Base-by-base conservation (phyloP, 2,113 vertebrate species). In the Cercopithecus mona region DNA sequence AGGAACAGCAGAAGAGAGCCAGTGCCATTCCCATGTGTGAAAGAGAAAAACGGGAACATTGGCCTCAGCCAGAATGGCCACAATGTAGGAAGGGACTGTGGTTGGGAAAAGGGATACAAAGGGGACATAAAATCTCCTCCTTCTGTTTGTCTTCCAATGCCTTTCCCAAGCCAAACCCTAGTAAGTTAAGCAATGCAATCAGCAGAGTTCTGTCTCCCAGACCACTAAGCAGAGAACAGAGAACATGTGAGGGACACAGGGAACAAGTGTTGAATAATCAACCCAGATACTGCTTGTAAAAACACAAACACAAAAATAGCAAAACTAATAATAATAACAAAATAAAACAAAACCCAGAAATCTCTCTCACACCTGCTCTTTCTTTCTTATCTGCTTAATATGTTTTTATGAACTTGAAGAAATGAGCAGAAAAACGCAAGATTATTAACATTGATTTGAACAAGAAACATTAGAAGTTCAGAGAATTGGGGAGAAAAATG, bases 401-500 rank as follows among this genome's bases (percentile, higher is more conserved):
- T 30, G 50, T 27, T 89, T 78, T 72, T 57, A 38, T 18, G 40
- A 92, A 83, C 18, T 13, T n/a, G n/a, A 66, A 94, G 55, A 92
- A 94, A 91, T 13, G 25, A 59, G 6, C 25, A 38, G 57, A 66
- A 59, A 85, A 92, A 57, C 35, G 72, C n/a, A 48, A 75, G 20
- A 45, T 85, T 84, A 50, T 45, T 92, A 64, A 50, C 80, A 93
- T 11, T 81, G 57, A 94, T 30, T 88, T 88, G 78, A 94, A 82
- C 12, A 68, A 30, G 17, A 95, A 80, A 48, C 8, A 70, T 64
- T 10, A 72, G 20, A 38, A 61, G 55, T 88, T 89, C 64, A 40
- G 72, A 84, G 55, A 59, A 1, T 11, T 84, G 68, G 17, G 0
- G 50, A 82, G 3, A 20, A 6, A 94, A 73, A 64, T 30, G 27